phyloP scores from a whole-genome alignment of 2,888 invertebrate species.

The Zele albiditarsus region DNA sequence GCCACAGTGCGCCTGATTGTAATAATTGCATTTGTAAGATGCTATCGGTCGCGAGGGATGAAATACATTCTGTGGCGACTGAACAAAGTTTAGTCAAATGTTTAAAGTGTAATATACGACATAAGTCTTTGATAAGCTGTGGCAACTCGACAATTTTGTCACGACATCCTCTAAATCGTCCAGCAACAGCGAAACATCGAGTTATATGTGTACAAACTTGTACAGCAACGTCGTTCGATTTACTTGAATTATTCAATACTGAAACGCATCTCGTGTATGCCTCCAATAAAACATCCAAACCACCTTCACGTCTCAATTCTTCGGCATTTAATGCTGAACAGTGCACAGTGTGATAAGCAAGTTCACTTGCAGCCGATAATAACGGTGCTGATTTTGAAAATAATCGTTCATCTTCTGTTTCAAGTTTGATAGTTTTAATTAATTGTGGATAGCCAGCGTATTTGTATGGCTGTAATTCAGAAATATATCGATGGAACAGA shows the following conservation, averaged over 20 bases:
- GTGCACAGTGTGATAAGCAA: conserved; percentile 96
- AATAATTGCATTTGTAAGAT: conserved; percentile 89
- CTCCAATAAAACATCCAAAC: conserved; percentile 90
- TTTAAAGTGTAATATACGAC: conserved; percentile 90
- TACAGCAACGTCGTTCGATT: conserved; percentile 86
- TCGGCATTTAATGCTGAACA: conserved; percentile 98
- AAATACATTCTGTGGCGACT: conserved; percentile 92
- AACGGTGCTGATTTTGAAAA: conserved; percentile 90
- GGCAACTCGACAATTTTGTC: conserved; percentile 90
- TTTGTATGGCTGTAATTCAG: conserved; percentile 95
- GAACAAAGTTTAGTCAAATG: conserved; percentile 88
- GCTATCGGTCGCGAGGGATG: conserved; percentile 89
- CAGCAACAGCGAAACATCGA: conserved; percentile 95
- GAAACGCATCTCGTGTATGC: conserved; percentile 96
- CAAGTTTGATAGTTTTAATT: conserved; percentile 94
- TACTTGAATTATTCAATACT: conserved; percentile 87
- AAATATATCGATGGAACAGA: conserved; percentile 91
- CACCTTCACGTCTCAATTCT: conserved; percentile 94
- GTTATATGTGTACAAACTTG: conserved; percentile 94
- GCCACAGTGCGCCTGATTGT: conserved; percentile 92
- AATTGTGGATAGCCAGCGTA: conserved; percentile 99
- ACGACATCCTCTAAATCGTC: conserved; percentile 92
- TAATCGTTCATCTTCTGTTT: conserved; percentile 93
- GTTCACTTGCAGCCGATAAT: conserved; percentile 92
- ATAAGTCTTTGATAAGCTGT: conserved; percentile 89